Base-by-base conservation (phyloP, 1,140 invertebrate species). In the Chionoecetes opilio region DNA sequence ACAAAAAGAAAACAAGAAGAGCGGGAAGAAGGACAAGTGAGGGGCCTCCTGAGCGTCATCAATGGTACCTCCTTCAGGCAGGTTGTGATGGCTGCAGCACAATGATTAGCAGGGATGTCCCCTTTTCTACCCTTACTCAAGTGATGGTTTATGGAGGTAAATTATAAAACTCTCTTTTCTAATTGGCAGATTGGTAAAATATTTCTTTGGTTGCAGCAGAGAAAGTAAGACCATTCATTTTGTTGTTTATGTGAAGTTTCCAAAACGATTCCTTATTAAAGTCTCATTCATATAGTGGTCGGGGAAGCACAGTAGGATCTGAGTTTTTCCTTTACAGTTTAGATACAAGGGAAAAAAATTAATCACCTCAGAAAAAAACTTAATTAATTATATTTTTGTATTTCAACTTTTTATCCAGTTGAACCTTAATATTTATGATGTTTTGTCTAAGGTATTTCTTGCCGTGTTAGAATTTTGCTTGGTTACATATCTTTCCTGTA, bases 331-430 rank as follows among this genome's bases (percentile, higher is more conserved):
- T 14, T 38, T 46, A 5, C 9, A 92, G 82, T 75, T 92, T 92
- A 35, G 31, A 75, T 29, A 38, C 41, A 31, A 35, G 31, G 32
- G 17, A 29, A 84, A 84, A 41, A 84, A 35, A 84, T n/a, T n/a
- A n/a, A n/a, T 53, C 37, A 41, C 46, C 35, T 38, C 37, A 92
- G 17, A 11, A 53, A 35, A 32, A 31, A 38, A 38, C 82, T 31
- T 31, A 86, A 41, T 53, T 86, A 86, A 41, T 85, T 93, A 93
- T 93, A 93, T 93, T 93, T 93, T 93, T 93, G 41, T 93, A 93
- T 91, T 29, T 38, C 82, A 38, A 34, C 82, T 86, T 93, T 93
- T 31, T 84, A n/a, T 92, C 82, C 85, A 93, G 14, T 26, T 14
- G 26, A 75, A 31, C 26, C 26, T 29, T 17, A 31, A 90, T 53